phyloP scores from a whole-genome alignment of 1,140 invertebrate genomes.

The Lysiphlebus fabarum region DNA sequence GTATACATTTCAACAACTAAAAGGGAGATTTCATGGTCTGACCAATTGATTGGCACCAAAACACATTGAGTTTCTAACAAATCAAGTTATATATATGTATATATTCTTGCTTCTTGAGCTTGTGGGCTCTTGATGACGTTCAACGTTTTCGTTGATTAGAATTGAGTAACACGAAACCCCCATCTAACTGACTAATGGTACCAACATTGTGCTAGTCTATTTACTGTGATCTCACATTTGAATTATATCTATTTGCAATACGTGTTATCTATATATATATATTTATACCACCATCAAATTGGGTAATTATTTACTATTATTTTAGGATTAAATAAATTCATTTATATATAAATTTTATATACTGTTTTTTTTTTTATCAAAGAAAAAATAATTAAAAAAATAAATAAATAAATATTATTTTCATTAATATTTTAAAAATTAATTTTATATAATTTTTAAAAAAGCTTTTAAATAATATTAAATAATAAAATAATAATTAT shows the following conservation, averaged over 20 bases:
- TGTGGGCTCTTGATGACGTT: neutral
- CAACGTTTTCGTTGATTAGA: conserved; percentile 48
- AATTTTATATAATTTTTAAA: too few relatives aligned
- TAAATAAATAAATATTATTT: too few relatives aligned
- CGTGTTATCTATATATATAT: conserved; percentile 30
- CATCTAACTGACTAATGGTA: conserved; percentile 53
- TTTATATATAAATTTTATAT: too few relatives aligned
- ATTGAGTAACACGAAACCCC: conserved; percentile 54
- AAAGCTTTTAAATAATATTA: too few relatives aligned
- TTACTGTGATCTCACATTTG: conserved; percentile 52
- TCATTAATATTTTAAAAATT: too few relatives aligned
- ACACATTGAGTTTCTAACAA: conserved; percentile 33
- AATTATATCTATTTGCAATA: conserved; percentile 45
- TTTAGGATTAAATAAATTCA: too few relatives aligned
- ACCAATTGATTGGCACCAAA: conserved; percentile 49
- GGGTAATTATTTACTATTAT: too few relatives aligned
- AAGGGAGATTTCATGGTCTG: conserved; percentile 39
- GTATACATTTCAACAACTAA: too few relatives aligned
- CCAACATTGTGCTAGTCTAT: conserved; percentile 45
- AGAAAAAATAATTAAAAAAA: too few relatives aligned
- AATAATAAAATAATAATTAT: too few relatives aligned
- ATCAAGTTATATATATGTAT: neutral
- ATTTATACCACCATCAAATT: neutral
- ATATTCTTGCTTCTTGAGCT: too few relatives aligned
- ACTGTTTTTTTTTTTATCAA: too few relatives aligned